Evolutionary conservation across 1,140 invertebrate species (phyloP).

Genomic region (Lordiphosa mommai): DNA sequence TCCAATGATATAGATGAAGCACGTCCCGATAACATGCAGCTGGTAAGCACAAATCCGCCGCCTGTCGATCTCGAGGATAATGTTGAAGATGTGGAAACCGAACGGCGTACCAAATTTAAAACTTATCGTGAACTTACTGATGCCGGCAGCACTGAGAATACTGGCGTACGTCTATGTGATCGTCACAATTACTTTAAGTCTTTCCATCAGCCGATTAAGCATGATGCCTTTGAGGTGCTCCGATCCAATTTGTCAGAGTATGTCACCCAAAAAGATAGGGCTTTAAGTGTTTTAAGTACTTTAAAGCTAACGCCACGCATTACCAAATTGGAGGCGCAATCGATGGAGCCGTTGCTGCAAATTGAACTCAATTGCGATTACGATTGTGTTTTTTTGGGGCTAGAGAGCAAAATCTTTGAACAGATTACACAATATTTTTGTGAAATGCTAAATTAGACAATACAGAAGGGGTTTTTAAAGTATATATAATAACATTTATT

Average conservation of each 20-base stretch:
- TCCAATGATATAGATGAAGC: slow-evolving; percentile 1
- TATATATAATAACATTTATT: slow-evolving; percentile 47
- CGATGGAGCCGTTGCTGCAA: slow-evolving; percentile 23
- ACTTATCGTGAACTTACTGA: slow-evolving; percentile 65
- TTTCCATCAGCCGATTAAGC: slow-evolving; percentile 40
- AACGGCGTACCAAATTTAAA: slow-evolving; percentile 56
- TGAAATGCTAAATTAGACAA: slow-evolving; percentile 43
- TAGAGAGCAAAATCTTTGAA: slow-evolving; percentile 35
- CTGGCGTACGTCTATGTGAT: slow-evolving; percentile 40
- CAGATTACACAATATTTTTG: slow-evolving; percentile 43
- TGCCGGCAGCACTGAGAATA: slow-evolving; percentile 22
- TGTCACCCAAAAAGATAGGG: too few species aligned
- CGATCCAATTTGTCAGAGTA: neutral
- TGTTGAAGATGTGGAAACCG: slow-evolving; percentile 36
- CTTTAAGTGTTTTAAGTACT: too few species aligned
- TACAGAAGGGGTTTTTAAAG: neutral
- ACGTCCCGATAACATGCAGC: slow-evolving; percentile 19
- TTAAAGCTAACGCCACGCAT: too few species aligned
- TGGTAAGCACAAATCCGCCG: slow-evolving; percentile 19
- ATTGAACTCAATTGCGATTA: slow-evolving; percentile 51
- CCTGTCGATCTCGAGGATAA: neutral
- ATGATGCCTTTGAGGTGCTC: slow-evolving; percentile 19
- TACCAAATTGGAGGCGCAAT: neutral
- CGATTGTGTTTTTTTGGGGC: slow-evolving; percentile 46
- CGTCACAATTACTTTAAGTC: slow-evolving; percentile 71